phyloP scores from a whole-genome alignment of 1,140 invertebrate genomes.

The Araneus ventricosus region DNA sequence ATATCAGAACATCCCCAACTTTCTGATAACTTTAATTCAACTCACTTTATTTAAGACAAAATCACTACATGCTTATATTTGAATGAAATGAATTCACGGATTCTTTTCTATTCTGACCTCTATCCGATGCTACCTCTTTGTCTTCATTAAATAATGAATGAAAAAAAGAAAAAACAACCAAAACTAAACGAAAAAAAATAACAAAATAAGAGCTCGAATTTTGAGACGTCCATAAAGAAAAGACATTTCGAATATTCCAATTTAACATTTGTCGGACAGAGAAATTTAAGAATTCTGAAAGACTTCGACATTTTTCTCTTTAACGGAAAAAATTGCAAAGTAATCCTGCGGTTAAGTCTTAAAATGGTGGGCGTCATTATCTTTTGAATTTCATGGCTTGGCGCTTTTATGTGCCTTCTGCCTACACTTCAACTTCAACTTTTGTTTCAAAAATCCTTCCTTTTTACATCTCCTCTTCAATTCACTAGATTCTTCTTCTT shows the following conservation, averaged over 20 bases:
- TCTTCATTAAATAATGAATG: neutral
- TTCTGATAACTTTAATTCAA: too few species aligned
- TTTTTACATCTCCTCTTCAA: conserved; percentile 17
- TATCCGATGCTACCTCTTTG: too few species aligned
- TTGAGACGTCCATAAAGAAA: neutral
- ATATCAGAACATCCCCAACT: too few species aligned
- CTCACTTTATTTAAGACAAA: too few species aligned
- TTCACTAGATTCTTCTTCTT: conserved; percentile 23
- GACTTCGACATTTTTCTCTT: conserved; percentile 42
- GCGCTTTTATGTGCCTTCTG: conserved; percentile 60
- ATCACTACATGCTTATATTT: too few species aligned
- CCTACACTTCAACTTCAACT: conserved; percentile 62
- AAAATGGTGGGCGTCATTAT: conserved; percentile 64
- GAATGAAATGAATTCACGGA: too few species aligned
- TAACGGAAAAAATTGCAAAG: conserved; percentile 34
- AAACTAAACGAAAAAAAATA: neutral
- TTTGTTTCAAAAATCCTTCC: conserved; percentile 44
- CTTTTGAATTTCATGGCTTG: conserved; percentile 67
- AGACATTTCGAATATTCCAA: neutral
- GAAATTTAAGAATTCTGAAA: conserved; percentile 51
- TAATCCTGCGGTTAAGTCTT: conserved; percentile 61
- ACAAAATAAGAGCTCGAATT: neutral
- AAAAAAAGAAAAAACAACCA: neutral
- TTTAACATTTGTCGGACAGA: conserved; percentile 53
- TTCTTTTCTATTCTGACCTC: too few species aligned